Evolutionary conservation across 1,140 invertebrate species (phyloP).

Genomic region (Conus betulinus): DNA sequence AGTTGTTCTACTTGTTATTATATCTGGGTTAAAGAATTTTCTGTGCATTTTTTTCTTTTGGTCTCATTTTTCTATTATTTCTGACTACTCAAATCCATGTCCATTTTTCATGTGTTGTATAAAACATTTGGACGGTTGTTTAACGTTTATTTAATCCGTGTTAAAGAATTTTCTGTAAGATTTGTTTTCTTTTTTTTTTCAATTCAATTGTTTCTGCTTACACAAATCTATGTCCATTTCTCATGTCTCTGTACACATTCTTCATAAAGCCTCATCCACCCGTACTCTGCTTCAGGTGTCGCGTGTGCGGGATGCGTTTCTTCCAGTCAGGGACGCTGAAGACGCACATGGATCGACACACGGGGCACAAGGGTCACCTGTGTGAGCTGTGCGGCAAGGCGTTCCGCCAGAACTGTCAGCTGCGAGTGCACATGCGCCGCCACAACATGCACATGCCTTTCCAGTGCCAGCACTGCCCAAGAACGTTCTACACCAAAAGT

Average conservation of each 20-base stretch:
- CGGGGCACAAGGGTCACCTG: slow-evolving; percentile 71
- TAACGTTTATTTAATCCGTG: too few species aligned
- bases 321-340: slow-evolving; percentile 74
- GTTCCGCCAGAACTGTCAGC: slow-evolving; percentile 76
- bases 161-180: too few species aligned
- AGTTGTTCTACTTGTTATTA: too few species aligned
- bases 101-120: too few species aligned
- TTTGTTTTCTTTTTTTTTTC: neutral
- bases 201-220: neutral
- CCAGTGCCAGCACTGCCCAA: slow-evolving; percentile 71
- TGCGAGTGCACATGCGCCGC: slow-evolving; percentile 72
- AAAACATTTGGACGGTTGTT: too few species aligned
- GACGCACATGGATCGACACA: slow-evolving; percentile 75
- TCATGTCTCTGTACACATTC: too few species aligned
- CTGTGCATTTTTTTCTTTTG: too few species aligned
- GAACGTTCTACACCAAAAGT: slow-evolving; percentile 75
- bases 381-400: slow-evolving; percentile 77
- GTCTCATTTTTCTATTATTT: too few species aligned
- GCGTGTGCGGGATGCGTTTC: slow-evolving; percentile 73
- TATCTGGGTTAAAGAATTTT: too few species aligned
- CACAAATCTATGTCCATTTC: neutral
- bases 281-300: slow-evolving; percentile 67
- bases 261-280: too few species aligned
- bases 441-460: slow-evolving; percentile 72
- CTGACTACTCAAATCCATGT: too few species aligned